Base-by-base conservation (phyloP, 1,140 invertebrate genomes). In the Apolygus lucorum region DNA sequence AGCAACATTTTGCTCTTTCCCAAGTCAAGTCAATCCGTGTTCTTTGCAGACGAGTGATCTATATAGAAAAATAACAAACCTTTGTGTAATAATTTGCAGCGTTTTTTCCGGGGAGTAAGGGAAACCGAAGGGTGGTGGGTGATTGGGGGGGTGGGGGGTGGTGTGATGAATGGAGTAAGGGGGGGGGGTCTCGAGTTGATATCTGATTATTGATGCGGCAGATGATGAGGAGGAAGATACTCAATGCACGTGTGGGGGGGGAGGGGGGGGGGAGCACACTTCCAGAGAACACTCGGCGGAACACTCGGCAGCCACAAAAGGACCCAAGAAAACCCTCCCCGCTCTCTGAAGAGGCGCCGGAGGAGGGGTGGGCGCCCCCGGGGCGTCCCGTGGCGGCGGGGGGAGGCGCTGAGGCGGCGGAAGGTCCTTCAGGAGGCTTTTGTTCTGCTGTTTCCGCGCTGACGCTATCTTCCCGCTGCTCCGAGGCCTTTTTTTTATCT, bases 391-490 rank as follows among this genome's bases (percentile, higher is more conserved):
- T 11, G 54, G 4, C 11, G 54, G 22, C 11, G 22, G 22, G 22
- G 17, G 34, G 34, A 42, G 34, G 34, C 34, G 34, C 34, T n/a
- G n/a, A n/a, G n/a, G n/a, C n/a, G n/a, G n/a, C n/a, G 34, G 34
- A 59, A 59, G 22, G 54, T 59, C 54, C 54, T 59, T 59, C 54
- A 59, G 4, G 22, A 59, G 22, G 11, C 54, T 59, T 59, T 59
- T 59, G 54, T 59, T 59, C 54, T 59, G 54, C 54, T 21, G 54
- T 59, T 59, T 59, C 54, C 54, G 54, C 54, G 54, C 54, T 59
- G 54, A 59, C 54, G 54, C 54, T 59, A 59, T 59, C 54, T 42
- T 17, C 4, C 34, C 17, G 22, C 54, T 21, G 54, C 54, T 59
- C 34, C 34, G 8, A 11, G 8, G 8, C 17, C 34, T 49, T 49